phyloP scores from a whole-genome alignment of 2,113 vertebrate genomes.

The Paedocypris sp. region DNA sequence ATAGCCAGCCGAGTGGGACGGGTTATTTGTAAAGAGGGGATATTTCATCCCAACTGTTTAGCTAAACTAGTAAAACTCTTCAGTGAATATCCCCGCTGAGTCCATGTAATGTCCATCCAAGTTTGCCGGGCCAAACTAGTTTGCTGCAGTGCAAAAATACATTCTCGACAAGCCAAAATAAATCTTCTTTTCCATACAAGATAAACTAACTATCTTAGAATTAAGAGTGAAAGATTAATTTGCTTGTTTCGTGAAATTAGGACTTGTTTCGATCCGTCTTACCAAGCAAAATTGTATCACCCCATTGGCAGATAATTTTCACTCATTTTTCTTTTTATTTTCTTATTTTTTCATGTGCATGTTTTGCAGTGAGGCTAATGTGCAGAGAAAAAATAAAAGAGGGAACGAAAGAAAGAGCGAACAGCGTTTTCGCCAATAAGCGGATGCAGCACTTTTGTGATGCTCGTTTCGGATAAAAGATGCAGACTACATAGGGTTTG shows the following conservation, averaged over 20 bases:
- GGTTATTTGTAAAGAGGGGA: background rate
- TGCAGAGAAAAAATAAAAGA: constrained; percentile 12
- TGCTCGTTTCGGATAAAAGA: constrained; percentile 2
- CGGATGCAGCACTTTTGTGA: background rate
- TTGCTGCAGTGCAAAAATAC: no score
- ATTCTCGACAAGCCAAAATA: no score
- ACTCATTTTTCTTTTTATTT: no score
- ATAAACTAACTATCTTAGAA: no score
- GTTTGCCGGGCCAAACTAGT: background rate
- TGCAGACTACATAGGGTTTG: constrained; percentile 4
- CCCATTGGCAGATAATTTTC: no score
- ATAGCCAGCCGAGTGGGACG: background rate
- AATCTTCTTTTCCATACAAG: no score
- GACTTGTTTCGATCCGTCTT: no score
- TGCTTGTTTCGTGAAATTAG: no score
- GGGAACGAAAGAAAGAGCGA: background rate
- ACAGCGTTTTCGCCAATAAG: constrained; percentile 1
- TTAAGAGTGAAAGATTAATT: no score
- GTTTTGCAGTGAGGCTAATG: background rate
- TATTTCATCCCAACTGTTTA: background rate
- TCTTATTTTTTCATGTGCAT: no score
- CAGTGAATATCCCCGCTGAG: background rate
- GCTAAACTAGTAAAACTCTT: background rate
- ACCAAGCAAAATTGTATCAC: no score
- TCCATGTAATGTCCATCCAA: background rate